Base-by-base conservation (phyloP, 2,888 invertebrate genomes). In the Idaea aversata region DNA sequence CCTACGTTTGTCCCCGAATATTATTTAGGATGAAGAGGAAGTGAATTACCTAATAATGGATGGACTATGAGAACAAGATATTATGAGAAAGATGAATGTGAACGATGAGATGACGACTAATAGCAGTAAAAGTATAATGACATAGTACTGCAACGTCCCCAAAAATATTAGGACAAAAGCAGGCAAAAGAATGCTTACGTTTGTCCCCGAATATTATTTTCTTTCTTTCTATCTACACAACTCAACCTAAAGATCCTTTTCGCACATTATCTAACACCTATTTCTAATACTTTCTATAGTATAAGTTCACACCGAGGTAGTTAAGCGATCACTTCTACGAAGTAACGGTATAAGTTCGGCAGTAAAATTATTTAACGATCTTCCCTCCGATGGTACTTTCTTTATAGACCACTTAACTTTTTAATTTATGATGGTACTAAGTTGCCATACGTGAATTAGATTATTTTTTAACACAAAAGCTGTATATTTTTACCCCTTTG, bases 301-400 rank as follows among this genome's bases (percentile, higher is more conserved):
- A 16, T 15, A 61, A 62, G 63, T 67, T 61, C 35, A 69, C 65
- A 65, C 35, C 34, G 16, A 63, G 64, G 67, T 57, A 65, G 63
- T 64, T 68, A 68, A 64, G 65, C 67, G 67, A 66, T 64, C 65
- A 72, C 77, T 79, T 75, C 34, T 34, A 58, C 68, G 62, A 74
- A 76, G 77, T 81, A 85, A 86, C 80, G 79, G 79, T 70, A 70
- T 75, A 84, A 87, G 74, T 87, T 86, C 61, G 75, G 69, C 79
- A 79, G 77, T 86, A 80, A 86, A 85, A 84, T 85, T 78, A 86
- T 84, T 84, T 87, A 86, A 83, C 72, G 77, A 76, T 77, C 73
- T 70, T 78, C 80, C 72, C 77, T 75, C 66, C 69, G 72, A 75
- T 82, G 77, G 78, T 69, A 10, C 74, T 62, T 64, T 76, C 76